A percentile compares a stretch with the other conserved stretches of the same genome.
phyloP scores from a whole-genome alignment of 2,797 vertebrate genomes.

The Danio tinwini region DNA sequence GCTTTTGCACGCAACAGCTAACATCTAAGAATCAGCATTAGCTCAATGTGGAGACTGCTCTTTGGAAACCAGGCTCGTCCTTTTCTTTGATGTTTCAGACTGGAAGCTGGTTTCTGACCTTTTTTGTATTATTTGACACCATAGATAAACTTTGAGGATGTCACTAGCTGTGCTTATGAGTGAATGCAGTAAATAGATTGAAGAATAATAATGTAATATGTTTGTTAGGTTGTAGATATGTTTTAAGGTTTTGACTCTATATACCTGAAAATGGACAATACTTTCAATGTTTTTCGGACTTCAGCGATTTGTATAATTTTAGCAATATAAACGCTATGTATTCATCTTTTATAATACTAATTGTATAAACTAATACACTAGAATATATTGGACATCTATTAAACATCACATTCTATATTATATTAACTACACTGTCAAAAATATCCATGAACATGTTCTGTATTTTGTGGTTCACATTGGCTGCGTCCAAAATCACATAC shows the following conservation, averaged over 20 bases:
- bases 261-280: background rate
- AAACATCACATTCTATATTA: background rate
- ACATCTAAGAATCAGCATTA: conserved; percentile 5
- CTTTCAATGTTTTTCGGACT: background rate
- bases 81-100: conserved; percentile 23
- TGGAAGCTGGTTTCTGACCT: conserved; percentile 59
- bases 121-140: conserved; percentile 48
- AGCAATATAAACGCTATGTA: background rate
- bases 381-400: background rate
- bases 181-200: background rate
- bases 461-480: no score
- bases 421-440: background rate
- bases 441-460: background rate
- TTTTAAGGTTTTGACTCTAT: background rate
- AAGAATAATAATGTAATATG: background rate
- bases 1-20: conserved; percentile 40
- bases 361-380: background rate
- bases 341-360: background rate
- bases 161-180: background rate
- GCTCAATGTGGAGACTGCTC: background rate
- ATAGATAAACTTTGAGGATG: background rate
- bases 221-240: background rate
- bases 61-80: conserved; percentile 41
- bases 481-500: no score
- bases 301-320: background rate